phyloP scores from a whole-genome alignment of 2,113 vertebrate species.

The Tor tambroides region DNA sequence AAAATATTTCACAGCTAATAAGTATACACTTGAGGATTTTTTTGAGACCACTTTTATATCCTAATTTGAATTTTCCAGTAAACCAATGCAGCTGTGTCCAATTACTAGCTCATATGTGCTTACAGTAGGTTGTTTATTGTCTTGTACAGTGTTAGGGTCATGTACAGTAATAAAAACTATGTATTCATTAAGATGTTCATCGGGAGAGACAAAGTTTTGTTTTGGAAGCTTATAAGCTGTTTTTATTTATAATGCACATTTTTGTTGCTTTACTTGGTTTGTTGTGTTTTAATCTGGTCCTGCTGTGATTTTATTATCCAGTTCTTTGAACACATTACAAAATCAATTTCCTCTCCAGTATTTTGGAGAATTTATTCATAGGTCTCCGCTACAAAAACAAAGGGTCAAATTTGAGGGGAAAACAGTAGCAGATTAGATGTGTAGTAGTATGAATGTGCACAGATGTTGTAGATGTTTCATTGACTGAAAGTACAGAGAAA shows the following conservation, averaged over 20 bases:
- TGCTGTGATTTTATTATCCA: conserved; percentile 4
- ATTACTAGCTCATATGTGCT: neutral
- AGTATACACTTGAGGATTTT: neutral
- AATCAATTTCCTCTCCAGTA: conserved; percentile 5
- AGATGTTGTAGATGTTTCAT: neutral
- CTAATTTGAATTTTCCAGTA: neutral
- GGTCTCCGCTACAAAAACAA: neutral
- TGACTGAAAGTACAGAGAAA: neutral
- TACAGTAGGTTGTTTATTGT: neutral
- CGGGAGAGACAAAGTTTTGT: neutral
- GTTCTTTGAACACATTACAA: conserved; percentile 16
- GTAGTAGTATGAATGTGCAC: neutral
- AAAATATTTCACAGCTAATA: neutral
- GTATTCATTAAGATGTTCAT: neutral
- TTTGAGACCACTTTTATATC: neutral
- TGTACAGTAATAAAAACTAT: neutral
- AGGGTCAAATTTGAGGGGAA: neutral
- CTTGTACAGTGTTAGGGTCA: neutral
- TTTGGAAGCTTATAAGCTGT: too few species aligned
- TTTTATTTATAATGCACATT: neutral
- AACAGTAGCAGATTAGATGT: neutral
- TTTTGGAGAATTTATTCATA: conserved; percentile 4
- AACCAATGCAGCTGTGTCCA: neutral
- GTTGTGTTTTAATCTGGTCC: neutral
- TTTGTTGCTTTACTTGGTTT: too few species aligned